These are phyloP conservation scores for Chionodraco myersi DNA, from an alignment of 2,113 vertebrate genomes.

Conservation along the genomic window DNA sequence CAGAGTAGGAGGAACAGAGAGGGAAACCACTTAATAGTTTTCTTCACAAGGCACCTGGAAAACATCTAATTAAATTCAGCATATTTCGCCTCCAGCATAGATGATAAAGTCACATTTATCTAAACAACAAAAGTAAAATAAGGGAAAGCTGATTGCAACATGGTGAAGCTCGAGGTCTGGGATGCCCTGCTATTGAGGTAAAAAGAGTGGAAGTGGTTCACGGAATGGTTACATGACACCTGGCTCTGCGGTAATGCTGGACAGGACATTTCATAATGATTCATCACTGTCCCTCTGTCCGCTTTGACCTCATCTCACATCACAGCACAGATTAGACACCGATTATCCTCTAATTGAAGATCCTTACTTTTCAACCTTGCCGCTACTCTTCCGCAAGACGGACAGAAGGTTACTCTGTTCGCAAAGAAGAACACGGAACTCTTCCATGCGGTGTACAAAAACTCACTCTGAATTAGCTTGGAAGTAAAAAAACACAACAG, in stretches of 20 bases:
- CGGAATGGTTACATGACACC: slow-evolving; percentile 51
- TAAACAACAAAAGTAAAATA: slow-evolving; percentile 14
- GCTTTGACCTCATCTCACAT: slow-evolving; percentile 83
- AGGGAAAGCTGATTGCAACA: slow-evolving; percentile 14
- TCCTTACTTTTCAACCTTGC: slow-evolving; percentile 78
- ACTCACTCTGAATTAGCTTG: slow-evolving; percentile 29
- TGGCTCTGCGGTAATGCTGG: slow-evolving; percentile 64
- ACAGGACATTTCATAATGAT: slow-evolving; percentile 80
- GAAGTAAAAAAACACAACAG: slow-evolving; percentile 28
- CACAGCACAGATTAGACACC: slow-evolving; percentile 79
- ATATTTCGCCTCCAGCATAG: slow-evolving; percentile 38
- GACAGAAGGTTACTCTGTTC: slow-evolving; percentile 53
- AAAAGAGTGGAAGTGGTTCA: slow-evolving; percentile 44
- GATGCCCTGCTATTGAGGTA: neutral
- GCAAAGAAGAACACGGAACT: slow-evolving; percentile 22
- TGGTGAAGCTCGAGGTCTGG: neutral
- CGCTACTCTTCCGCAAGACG: slow-evolving; percentile 49
- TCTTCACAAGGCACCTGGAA: slow-evolving; percentile 47
- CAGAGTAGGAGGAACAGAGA: slow-evolving; percentile 60
- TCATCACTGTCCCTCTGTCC: slow-evolving; percentile 81
- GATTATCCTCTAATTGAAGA: slow-evolving; percentile 83
- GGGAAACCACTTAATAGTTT: slow-evolving; percentile 61
- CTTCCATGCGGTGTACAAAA: slow-evolving; percentile 15
- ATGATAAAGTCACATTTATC: slow-evolving; percentile 30
- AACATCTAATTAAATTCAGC: slow-evolving; percentile 44